A percentile compares a stretch with the other conserved stretches of the same genome.
Evolutionary conservation across 2,797 vertebrate species (phyloP).

Genomic region (Poeciliopsis infans): DNA sequence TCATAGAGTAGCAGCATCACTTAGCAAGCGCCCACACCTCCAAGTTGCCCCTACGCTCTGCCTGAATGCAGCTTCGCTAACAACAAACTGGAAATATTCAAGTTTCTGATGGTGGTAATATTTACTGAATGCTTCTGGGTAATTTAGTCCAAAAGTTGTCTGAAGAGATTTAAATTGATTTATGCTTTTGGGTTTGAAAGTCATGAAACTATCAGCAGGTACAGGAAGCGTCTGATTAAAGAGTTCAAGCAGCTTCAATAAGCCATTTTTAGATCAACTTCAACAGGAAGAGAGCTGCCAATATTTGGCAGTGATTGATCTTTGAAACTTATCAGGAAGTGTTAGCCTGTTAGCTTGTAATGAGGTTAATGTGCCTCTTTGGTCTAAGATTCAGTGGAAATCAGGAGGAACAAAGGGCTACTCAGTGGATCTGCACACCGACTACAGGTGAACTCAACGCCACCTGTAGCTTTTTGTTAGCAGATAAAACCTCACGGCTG

Average conservation of each 20-base stretch:
- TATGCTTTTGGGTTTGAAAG: constrained; percentile 54
- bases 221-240: constrained; percentile 44
- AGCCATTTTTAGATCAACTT: constrained; percentile 60
- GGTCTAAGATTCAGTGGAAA: constrained; percentile 66
- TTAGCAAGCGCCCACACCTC: constrained; percentile 35
- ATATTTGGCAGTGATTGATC: constrained; percentile 28
- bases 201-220: constrained; percentile 50
- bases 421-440: constrained; percentile 53
- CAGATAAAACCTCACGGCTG: neutral
- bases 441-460: constrained; percentile 58
- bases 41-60: constrained; percentile 1
- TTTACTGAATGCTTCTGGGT: constrained; percentile 58
- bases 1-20: constrained; percentile 42
- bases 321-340: constrained; percentile 52
- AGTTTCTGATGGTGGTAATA: constrained; percentile 59
- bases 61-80: constrained; percentile 12
- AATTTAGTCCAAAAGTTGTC: constrained; percentile 66
- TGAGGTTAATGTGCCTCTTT: constrained; percentile 71
- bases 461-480: constrained; percentile 1
- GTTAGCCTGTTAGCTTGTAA: constrained; percentile 65
- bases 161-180: constrained; percentile 4
- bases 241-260: constrained; percentile 50
- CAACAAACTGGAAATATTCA: constrained; percentile 47
- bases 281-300: constrained; percentile 37
- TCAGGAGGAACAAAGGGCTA: constrained; percentile 66